Conservation (phyloP, 2,113 vertebrate species). For the Pedionomus torquatus region DNA sequence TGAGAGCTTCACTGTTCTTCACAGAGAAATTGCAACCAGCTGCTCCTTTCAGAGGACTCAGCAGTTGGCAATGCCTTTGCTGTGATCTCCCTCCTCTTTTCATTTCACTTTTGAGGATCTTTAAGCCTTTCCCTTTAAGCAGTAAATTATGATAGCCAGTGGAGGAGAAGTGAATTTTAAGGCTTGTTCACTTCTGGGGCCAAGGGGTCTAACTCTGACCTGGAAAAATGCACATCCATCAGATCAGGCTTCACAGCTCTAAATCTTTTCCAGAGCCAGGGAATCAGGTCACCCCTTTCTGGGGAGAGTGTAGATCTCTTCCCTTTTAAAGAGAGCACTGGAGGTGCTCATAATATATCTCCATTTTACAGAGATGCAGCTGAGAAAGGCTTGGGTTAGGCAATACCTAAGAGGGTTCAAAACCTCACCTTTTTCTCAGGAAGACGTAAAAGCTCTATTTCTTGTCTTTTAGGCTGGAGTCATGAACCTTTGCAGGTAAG, state of each 20-base stretch:
- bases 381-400: not conserved
- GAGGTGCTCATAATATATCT: not conserved
- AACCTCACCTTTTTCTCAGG: not conserved
- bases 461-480: not conserved
- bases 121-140: not conserved
- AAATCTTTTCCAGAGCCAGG: not conserved
- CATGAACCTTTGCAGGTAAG: not conserved
- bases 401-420: not conserved
- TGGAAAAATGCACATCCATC: not conserved
- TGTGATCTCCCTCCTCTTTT: not conserved
- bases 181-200: not conserved
- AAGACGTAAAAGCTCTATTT: not conserved
- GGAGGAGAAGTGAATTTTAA: not conserved
- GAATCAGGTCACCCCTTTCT: not conserved
- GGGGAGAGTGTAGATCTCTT: not conserved
- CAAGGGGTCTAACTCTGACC: not conserved
- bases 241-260: not conserved
- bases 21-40: not conserved
- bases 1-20: not conserved
- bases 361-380: not conserved
- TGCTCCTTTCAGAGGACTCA: not conserved
- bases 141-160: not conserved
- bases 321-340: not conserved
- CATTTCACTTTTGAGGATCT: not conserved
- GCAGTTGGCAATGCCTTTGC: not conserved